Conservation (phyloP, 1,140 invertebrate species). For the Pseudomyrmex pallidus region DNA sequence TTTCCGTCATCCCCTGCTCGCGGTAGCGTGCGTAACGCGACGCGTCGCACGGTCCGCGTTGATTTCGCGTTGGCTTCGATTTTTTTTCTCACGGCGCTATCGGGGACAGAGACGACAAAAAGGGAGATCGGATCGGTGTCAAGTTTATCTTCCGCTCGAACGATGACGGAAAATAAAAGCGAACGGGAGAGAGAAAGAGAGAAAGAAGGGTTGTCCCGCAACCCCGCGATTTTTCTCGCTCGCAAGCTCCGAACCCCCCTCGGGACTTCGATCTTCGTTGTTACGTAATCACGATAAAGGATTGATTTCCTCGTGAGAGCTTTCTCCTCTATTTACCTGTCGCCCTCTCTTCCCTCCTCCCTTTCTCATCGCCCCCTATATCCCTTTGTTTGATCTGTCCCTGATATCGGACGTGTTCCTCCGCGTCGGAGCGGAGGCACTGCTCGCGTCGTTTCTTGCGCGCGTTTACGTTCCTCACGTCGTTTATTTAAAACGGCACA, state of each 20-base stretch:
- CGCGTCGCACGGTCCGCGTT: slow-evolving; percentile 1
- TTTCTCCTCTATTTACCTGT: background rate
- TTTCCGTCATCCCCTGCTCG: background rate
- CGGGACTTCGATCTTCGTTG: background rate
- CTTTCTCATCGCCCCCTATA: background rate
- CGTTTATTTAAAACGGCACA: background rate
- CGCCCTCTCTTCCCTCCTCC: background rate
- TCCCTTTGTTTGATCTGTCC: slow-evolving; percentile 48
- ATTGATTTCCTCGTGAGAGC: slow-evolving; percentile 49
- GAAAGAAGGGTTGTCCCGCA: background rate
- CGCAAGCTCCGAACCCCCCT: background rate
- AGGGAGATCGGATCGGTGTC: slow-evolving; percentile 29
- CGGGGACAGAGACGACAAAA: background rate
- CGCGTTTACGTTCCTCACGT: background rate
- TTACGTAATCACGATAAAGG: slow-evolving; percentile 60
- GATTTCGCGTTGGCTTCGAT: slow-evolving; percentile 22
- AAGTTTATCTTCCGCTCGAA: slow-evolving; percentile 50
- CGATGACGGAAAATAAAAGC: slow-evolving; percentile 18
- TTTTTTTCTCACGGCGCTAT: background rate
- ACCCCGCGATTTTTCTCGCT: slow-evolving; percentile 21
- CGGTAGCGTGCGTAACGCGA: slow-evolving; percentile 9
- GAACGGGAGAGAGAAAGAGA: background rate
- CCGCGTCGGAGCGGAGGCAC: background rate
- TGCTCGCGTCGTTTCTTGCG: background rate
- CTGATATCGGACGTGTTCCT: too few relatives aligned